Percentiles rank a stretch among this genome's conserved stretches.
Evolutionary conservation across 2,888 invertebrate genomes (phyloP).

Genomic region (Agapostemon virescens): DNA sequence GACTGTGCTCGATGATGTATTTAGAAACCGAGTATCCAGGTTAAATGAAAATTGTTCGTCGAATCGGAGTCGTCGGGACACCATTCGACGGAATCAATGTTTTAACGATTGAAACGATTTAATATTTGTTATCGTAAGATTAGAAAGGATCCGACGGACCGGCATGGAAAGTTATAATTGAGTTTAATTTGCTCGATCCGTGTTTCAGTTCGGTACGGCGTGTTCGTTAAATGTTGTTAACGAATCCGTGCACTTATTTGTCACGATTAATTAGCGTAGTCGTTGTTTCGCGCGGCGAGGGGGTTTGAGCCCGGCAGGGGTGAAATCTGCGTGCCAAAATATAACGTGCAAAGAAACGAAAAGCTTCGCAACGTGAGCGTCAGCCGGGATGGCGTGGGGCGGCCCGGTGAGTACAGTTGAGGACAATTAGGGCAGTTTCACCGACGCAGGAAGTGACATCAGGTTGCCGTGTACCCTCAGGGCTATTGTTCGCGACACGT

Average conservation of each 20-base stretch:
- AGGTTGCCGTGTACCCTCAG: conserved; percentile 72
- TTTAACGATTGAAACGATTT: not conserved
- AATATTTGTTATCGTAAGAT: not conserved
- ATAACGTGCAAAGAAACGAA: conserved; percentile 30
- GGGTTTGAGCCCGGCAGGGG: not conserved
- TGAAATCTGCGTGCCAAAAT: conserved; percentile 24
- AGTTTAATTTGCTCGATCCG: not conserved
- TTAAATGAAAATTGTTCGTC: not conserved
- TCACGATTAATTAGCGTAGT: not conserved
- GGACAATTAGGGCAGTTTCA: conserved; percentile 72
- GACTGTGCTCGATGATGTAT: too few species aligned
- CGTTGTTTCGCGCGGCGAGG: not conserved
- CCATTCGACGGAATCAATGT: too few species aligned
- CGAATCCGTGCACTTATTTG: not conserved
- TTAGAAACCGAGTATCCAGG: too few species aligned
- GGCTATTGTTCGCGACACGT: conserved; percentile 73
- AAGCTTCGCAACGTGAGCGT: conserved; percentile 36
- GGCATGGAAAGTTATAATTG: not conserved
- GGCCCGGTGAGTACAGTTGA: conserved; percentile 66
- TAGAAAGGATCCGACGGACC: not conserved
- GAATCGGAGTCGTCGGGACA: not conserved
- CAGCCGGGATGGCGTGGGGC: conserved; percentile 29
- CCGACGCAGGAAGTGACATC: conserved; percentile 72
- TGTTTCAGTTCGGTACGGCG: too few species aligned
- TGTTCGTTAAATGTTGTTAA: not conserved